These are phyloP conservation scores for Parazoanthus darwini DNA, from an alignment of 92 coral and sea anemone species.

Conservation along the genomic window DNA sequence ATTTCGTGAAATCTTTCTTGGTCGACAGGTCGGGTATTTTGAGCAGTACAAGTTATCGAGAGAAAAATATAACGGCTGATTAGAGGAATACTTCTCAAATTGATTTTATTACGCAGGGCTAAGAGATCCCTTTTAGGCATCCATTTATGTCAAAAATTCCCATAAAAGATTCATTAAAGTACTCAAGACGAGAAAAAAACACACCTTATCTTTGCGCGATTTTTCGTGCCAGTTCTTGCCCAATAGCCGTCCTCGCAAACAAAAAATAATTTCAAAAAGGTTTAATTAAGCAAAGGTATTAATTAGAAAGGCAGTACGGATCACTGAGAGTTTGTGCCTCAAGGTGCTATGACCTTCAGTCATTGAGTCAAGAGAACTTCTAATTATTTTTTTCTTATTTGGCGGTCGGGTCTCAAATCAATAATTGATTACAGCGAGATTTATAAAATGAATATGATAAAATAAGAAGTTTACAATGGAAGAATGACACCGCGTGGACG, in stretches of 20 bases:
- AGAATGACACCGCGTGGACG: conserved; percentile 80
- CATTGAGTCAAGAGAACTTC: conserved; percentile 65
- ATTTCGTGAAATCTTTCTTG: conserved; percentile 53
- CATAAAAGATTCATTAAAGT: conserved; percentile 25
- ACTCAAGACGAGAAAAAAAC: background rate
- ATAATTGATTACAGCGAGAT: conserved; percentile 85
- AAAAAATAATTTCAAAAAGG: conserved; percentile 38
- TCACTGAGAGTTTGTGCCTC: conserved; percentile 55
- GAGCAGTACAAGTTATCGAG: conserved; percentile 45
- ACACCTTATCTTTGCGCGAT: conserved; percentile 4
- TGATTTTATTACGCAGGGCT: conserved; percentile 50
- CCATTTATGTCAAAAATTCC: conserved; percentile 1
- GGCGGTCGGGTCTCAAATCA: conserved; percentile 74
- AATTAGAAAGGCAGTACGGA: conserved; percentile 32
- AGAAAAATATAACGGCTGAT: conserved; percentile 59
- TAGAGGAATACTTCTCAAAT: conserved; percentile 42
- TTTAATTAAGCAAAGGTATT: conserved; percentile 43
- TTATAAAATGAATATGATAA: conserved; percentile 81
- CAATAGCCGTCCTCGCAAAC: conserved; percentile 34
- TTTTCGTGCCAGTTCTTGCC: background rate
- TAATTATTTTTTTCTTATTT: conserved; percentile 70
- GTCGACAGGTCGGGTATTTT: conserved; percentile 44
- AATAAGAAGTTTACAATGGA: conserved; percentile 67
- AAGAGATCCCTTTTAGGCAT: conserved; percentile 24
- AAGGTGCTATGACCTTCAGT: conserved; percentile 78